Evolutionary conservation across 2,797 vertebrate species (phyloP), one percentile per base, ranked within the genome.

Genomic region (Sebastes matsubarae): DNA sequence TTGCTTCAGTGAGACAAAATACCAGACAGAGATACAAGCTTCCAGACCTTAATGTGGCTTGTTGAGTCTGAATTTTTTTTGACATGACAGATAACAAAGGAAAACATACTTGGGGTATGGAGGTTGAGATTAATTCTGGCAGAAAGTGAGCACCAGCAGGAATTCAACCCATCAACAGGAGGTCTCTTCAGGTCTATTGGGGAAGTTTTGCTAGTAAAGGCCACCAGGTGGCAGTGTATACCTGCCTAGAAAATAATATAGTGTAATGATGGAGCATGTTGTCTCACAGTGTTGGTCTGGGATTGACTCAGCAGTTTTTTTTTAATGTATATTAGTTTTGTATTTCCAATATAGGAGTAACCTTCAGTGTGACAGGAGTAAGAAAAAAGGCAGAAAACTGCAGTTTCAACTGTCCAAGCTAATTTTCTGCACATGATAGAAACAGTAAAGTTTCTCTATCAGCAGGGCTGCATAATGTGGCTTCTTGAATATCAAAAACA

Each of bases 201-300:
- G 2, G 2, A 52, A 4, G 25, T 70, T 70, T 2, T 57, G 25
- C 16, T 14, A 6, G 34, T 10, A 27, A 2, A 18, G 24, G 16
- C 81, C 93, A 93, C 72, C 20, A 90, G 91, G 46, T 89, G 91
- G 87, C 89, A 80, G 75, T 69, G 79, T 81, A 25, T 14, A 61
- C 70, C 71, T 79, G n/a, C 38, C 16, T 20, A 69, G 20, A 3
- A 34, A 13, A 22, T 30, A 1, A n/a, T 58, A 4, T 10, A 2
- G 4, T 22, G 4, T 22, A 10, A 11, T 32, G 6, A 59, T 32
- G n/a, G 27, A 57, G 25, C 18, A 24, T 18, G 8, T 5, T 18
- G 22, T 18, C 32, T 68, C 32, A 2, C 3, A 27, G 52, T 57
- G 14, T 22, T 34, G 10, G 8, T 54, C 18, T 64, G 12, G 20